Conservation (phyloP, 1,140 invertebrate genomes). For the Drosophila albomicans region DNA sequence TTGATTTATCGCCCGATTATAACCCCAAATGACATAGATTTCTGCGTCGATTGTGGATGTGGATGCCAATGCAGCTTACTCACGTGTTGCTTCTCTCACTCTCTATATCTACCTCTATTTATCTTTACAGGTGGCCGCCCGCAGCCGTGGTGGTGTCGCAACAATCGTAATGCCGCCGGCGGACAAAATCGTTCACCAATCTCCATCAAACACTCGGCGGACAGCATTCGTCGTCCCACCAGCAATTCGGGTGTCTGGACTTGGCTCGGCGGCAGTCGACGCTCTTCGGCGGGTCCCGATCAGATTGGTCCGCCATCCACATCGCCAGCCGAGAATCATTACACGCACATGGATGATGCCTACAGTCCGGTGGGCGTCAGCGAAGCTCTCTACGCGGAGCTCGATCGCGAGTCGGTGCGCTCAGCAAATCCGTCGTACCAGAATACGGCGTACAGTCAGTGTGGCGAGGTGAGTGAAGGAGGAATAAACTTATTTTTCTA, state of each 20-base stretch:
- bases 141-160: conserved; percentile 85
- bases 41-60: conserved; percentile 30
- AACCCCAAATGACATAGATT: conserved; percentile 76
- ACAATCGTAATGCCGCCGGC: conserved; percentile 76
- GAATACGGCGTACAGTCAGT: conserved; percentile 89
- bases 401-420: conserved; percentile 86
- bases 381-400: conserved; percentile 89
- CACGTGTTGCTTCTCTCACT: conserved; percentile 3
- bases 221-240: conserved; percentile 86
- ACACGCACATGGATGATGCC: conserved; percentile 89
- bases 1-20: conserved; percentile 81
- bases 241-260: conserved; percentile 88
- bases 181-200: conserved; percentile 78
- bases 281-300: conserved; percentile 85
- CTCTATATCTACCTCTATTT: background rate
- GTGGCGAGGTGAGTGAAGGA: conserved; percentile 85
- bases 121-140: conserved; percentile 75
- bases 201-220: conserved; percentile 82
- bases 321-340: conserved; percentile 88
- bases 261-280: conserved; percentile 87
- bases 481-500: too few relatives aligned
- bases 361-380: conserved; percentile 85
- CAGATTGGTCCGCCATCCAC: conserved; percentile 84
- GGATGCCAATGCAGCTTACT: conserved; percentile 47
- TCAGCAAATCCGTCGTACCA: conserved; percentile 88